Evolutionary conservation across 2,113 vertebrate genomes (phyloP), one percentile per base, ranked within the genome.

Genomic region (Marcusenius ussheri): DNA sequence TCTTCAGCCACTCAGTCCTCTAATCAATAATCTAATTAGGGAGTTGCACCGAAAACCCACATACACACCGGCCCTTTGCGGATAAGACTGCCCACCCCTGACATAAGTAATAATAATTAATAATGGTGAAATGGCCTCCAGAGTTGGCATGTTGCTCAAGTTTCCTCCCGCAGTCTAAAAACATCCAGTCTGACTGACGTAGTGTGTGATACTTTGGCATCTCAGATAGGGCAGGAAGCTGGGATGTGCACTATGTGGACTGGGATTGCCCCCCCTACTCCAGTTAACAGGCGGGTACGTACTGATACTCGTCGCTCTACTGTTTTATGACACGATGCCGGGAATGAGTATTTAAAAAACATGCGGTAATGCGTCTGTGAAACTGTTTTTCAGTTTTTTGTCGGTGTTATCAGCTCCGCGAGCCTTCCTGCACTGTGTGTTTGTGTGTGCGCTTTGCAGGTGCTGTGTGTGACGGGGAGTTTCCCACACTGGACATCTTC

Each of bases 391-490:
- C n/a, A 35, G 42, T 87, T 31, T 17, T 87, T 49, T 39, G 27
- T 17, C 24, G 1, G 27, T 0, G 27, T 87, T 87, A 87, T 87
- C 85, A 51, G 49, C 17, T 51, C 31, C 17, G 87, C 27, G 87
- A 45, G 87, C 42, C 87, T 84, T n/a, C 85, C 51, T 17, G 53
- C 35, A 56, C 27, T 58, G 50, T 8, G 50, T 51, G 70, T 83
- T 70, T 56, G 89, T 77, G 88, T 89, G 62, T 89, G 66, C 74
- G 87, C 50, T 50, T 88, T 50, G 87, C 51, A 87, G 56, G 87
- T 88, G 87, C 87, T 66, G 35, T 51, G 85, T 87, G 85, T 87
- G 85, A 21, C 47, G 31, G 87, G 56, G 87, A 88, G 87, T 62
- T 87, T 87, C 85, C 85, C 51, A 66, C 87, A 62, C 53, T 62